A percentile compares a stretch with the other conserved stretches of the same genome.
phyloP scores from a whole-genome alignment of 2,113 vertebrate genomes.

The Oryzias celebensis region DNA sequence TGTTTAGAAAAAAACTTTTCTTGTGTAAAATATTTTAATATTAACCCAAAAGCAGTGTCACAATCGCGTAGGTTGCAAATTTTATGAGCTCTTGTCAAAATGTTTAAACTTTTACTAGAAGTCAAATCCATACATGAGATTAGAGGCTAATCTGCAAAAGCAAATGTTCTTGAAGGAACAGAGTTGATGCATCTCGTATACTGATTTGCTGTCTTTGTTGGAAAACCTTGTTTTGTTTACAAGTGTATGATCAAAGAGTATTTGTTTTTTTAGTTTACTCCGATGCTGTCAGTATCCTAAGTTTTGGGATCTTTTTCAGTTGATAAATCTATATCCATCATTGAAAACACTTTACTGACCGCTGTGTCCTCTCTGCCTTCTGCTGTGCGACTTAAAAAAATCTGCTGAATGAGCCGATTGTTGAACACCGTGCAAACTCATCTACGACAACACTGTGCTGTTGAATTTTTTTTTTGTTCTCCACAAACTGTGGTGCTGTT shows the following conservation, averaged over 20 bases:
- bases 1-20: too few species aligned
- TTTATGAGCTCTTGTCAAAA: too few species aligned
- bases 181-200: not conserved
- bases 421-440: slow-evolving; percentile 7
- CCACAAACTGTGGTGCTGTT: too few species aligned
- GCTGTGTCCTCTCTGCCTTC: slow-evolving; percentile 11
- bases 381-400: slow-evolving; percentile 12
- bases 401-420: slow-evolving; percentile 7
- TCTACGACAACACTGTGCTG: slow-evolving; percentile 20
- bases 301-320: slow-evolving; percentile 13
- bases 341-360: slow-evolving; percentile 2
- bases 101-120: too few species aligned
- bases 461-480: slow-evolving; percentile 7
- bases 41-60: too few species aligned
- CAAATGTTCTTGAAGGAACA: not conserved
- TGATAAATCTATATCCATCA: slow-evolving; percentile 16
- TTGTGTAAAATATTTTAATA: too few species aligned
- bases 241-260: slow-evolving; percentile 11
- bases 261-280: slow-evolving; percentile 17
- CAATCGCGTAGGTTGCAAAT: too few species aligned
- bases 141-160: too few species aligned
- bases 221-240: not conserved
- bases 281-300: slow-evolving; percentile 13
- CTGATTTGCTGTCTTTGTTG: slow-evolving; percentile 8
- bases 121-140: too few species aligned